Evolutionary conservation across 2,797 vertebrate genomes (phyloP).

Genomic region (Centroberyx gerrardi): DNA sequence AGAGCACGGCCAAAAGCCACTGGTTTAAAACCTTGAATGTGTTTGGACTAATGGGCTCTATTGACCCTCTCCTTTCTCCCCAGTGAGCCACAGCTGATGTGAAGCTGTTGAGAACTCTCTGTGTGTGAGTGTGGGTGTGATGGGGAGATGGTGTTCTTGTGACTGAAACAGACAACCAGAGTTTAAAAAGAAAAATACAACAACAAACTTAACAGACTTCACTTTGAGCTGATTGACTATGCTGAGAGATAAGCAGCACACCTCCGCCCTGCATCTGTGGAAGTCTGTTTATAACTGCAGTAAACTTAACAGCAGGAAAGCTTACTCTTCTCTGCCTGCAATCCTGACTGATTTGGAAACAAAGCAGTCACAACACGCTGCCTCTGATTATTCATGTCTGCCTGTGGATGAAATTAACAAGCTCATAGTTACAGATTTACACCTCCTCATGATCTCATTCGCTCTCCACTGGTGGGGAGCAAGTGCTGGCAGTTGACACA

Average conservation of each 20-base stretch:
- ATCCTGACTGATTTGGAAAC: background rate
- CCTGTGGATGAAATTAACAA: constrained; percentile 27
- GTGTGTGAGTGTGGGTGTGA: background rate
- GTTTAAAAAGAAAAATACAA: constrained; percentile 5
- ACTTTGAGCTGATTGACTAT: background rate
- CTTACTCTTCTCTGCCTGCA: constrained; percentile 14
- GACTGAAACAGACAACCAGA: background rate
- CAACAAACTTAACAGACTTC: background rate
- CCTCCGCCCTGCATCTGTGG: background rate
- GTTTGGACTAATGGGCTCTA: constrained; percentile 40
- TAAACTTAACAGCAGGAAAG: constrained; percentile 18
- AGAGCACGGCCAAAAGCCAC: constrained; percentile 30
- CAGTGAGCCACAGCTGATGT: constrained; percentile 32
- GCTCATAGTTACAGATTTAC: constrained; percentile 15
- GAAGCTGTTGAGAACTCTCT: constrained; percentile 7
- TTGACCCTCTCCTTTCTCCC: constrained; percentile 38
- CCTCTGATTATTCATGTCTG: background rate
- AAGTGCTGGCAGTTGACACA: constrained; percentile 28
- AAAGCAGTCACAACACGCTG: background rate
- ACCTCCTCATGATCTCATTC: constrained; percentile 26
- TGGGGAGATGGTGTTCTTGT: background rate
- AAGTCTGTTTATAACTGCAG: constrained; percentile 10
- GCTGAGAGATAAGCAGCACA: background rate
- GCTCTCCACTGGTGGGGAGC: constrained; percentile 1
- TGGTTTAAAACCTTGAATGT: constrained; percentile 43